Evolutionary conservation across 2,888 invertebrate genomes (phyloP).

Genomic region (Scaeva pyrastri): DNA sequence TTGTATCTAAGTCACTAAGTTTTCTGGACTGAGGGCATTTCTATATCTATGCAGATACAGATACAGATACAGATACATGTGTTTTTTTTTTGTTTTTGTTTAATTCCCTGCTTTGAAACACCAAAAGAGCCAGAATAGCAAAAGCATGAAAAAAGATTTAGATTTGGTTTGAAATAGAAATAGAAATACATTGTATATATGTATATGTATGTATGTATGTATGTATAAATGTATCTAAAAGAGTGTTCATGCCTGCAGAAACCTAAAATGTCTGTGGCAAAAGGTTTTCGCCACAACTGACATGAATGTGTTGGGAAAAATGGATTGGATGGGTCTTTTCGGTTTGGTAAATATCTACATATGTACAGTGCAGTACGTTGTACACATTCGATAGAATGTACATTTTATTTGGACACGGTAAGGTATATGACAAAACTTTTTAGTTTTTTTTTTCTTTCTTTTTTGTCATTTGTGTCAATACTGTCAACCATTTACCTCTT

Average conservation of each 20-base stretch:
- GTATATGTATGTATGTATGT: too few relatives aligned
- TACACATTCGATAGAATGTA: background rate
- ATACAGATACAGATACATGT: too few relatives aligned
- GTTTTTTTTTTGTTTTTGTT: slow-evolving; percentile 35
- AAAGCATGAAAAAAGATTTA: slow-evolving; percentile 51
- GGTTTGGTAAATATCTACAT: slow-evolving; percentile 18
- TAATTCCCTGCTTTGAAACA: slow-evolving; percentile 11
- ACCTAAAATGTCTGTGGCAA: slow-evolving; percentile 64
- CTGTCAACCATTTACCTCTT: too few relatives aligned
- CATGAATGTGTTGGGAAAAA: slow-evolving; percentile 45
- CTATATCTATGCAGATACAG: too few relatives aligned
- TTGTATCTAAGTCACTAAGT: slow-evolving; percentile 58
- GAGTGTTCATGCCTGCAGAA: slow-evolving; percentile 59
- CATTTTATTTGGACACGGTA: background rate
- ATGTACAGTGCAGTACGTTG: slow-evolving; percentile 5
- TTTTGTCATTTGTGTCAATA: too few relatives aligned
- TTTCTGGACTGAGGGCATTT: slow-evolving; percentile 12
- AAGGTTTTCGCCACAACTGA: slow-evolving; percentile 70
- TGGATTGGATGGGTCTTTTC: slow-evolving; percentile 35
- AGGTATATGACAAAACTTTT: background rate
- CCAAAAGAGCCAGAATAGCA: slow-evolving; percentile 10
- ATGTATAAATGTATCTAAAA: background rate
- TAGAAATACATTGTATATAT: background rate
- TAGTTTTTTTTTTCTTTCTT: too few relatives aligned
- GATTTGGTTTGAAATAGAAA: slow-evolving; percentile 37